phyloP scores from a whole-genome alignment of 2,888 invertebrate genomes.

The Mimumesa dahlbomi region DNA sequence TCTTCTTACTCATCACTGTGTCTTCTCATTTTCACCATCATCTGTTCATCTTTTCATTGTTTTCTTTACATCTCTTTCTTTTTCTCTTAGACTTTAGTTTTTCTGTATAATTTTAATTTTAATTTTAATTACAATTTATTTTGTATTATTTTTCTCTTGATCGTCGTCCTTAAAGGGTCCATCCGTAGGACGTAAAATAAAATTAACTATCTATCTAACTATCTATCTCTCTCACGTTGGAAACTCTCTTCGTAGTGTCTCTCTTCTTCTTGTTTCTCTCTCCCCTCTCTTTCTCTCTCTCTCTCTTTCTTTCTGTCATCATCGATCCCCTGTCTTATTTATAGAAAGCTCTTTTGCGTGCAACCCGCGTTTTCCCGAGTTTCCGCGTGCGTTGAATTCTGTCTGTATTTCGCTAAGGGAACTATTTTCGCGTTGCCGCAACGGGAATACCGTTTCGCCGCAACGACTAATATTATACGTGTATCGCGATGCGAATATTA shows the following conservation, averaged over 20 bases:
- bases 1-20: too few relatives aligned
- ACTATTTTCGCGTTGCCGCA: constrained; percentile 8
- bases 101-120: too few relatives aligned
- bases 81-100: too few relatives aligned
- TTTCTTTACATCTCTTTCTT: too few relatives aligned
- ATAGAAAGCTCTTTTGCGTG: constrained; percentile 39
- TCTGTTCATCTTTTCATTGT: too few relatives aligned
- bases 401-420: background rate
- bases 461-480: background rate
- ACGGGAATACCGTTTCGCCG: constrained; percentile 3
- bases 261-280: background rate
- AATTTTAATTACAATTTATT: too few relatives aligned
- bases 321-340: constrained; percentile 48
- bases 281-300: background rate
- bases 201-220: too few relatives aligned
- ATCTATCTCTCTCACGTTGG: background rate
- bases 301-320: constrained; percentile 23
- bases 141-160: too few relatives aligned
- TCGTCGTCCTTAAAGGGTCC: too few relatives aligned
- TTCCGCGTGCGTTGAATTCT: constrained; percentile 34
- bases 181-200: too few relatives aligned
- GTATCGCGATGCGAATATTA: background rate
- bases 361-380: constrained; percentile 24
- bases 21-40: too few relatives aligned
- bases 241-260: too few relatives aligned